Evolutionary conservation across 2,797 vertebrate species (phyloP), one percentile per base, ranked within the genome.

Genomic region (Acrocephalus scirpaceus): DNA sequence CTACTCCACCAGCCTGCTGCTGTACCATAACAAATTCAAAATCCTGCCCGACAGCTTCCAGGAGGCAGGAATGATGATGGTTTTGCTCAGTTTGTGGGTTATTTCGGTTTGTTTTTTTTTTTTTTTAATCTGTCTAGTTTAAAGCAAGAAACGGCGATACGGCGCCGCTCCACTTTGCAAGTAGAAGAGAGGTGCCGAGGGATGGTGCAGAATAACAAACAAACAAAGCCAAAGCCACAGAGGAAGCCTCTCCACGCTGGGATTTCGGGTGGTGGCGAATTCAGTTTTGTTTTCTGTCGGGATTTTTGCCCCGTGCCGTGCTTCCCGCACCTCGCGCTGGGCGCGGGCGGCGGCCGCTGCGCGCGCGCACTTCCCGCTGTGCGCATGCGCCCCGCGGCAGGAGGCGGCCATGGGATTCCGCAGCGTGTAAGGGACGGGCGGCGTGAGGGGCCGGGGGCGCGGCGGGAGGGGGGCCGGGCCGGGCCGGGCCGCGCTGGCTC

Each of bases 231-330:
- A 25, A 29, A 27, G 10, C 5, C 40, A 3, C 32, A 3, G 11
- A 18, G 50, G 8, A 29, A 21, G 15, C 13, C 9, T 32, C 5
- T 5, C 13, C 10, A 2, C 5, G 1, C 2, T 2, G 44, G 11
- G 4, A 2, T 13, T 40, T 11, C 2, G n/a, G 2, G 18, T 21
- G 25, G 25, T 5, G 44, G 29, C 7, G 54, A 4, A 5, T 2
- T 14, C 20, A 8, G 15, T 8, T 32, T 6, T 6, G 2, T 25
- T 27, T 36, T 14, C 10, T 0, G n/a, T 0, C 4, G 18, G 15
- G 13, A 8, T 11, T 13, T 23, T 13, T 14, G 3, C 16, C 19
- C n/a, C 26, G 9, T 5, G 10, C 51, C 17, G 11, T 32, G 9
- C 50, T 26, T 11, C 38, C 30, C 10, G 5, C 14, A 2, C 30